phyloP scores from a whole-genome alignment of 2,888 invertebrate genomes.

The Yponomeuta evonymella region DNA sequence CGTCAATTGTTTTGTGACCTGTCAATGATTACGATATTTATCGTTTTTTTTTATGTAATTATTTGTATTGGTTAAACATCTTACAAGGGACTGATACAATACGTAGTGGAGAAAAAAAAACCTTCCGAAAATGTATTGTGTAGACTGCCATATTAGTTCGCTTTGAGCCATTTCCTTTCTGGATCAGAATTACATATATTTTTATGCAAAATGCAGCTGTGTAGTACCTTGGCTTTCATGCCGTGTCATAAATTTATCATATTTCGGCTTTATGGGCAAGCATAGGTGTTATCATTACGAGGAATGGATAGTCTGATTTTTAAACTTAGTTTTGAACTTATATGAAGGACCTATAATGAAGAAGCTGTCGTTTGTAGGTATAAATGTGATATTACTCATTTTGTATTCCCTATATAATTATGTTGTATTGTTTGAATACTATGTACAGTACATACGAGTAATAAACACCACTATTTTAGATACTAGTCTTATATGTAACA shows the following conservation, averaged over 20 bases:
- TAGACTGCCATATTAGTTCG: constrained; percentile 4
- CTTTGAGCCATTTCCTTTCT: background rate
- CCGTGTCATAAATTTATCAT: background rate
- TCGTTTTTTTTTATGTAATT: no score
- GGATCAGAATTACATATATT: background rate
- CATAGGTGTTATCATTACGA: background rate
- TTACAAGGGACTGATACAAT: no score
- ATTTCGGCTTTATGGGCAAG: background rate
- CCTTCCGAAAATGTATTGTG: no score
- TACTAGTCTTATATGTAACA: constrained; percentile 38
- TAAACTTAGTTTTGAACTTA: constrained; percentile 3
- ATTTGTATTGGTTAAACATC: no score
- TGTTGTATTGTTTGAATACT: constrained; percentile 37
- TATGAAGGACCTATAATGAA: constrained; percentile 4
- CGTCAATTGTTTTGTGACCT: no score
- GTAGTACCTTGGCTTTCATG: background rate
- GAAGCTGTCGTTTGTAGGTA: constrained; percentile 11
- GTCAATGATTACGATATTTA: no score
- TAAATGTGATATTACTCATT: constrained; percentile 26
- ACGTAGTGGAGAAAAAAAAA: no score
- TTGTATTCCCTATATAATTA: constrained; percentile 35
- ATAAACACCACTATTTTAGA: constrained; percentile 22
- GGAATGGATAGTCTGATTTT: constrained; percentile 2
- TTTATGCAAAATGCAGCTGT: background rate
- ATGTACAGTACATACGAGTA: constrained; percentile 40